Conservation (phyloP, 2,888 invertebrate species). For the Allacma fusca region DNA sequence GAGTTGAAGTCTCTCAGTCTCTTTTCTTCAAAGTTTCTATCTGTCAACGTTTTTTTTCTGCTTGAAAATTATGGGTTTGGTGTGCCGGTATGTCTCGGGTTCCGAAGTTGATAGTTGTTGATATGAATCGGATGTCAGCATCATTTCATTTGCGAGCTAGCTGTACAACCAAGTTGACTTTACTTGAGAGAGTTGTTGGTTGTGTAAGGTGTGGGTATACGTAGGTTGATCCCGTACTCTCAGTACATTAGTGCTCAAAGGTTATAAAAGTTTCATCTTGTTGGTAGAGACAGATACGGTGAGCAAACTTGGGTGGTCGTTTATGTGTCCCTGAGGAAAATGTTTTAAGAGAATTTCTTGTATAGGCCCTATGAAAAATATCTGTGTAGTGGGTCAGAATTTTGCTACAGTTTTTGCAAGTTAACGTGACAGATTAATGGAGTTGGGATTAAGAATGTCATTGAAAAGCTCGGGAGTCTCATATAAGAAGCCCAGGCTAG, state of each 20-base stretch:
- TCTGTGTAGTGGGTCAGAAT: conserved; percentile 33
- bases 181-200: background rate
- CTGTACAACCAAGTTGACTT: background rate
- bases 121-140: conserved; percentile 23
- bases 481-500: background rate
- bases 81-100: conserved; percentile 5
- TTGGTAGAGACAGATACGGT: background rate
- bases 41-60: conserved; percentile 24
- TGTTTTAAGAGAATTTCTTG: conserved; percentile 2
- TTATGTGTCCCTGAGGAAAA: background rate
- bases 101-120: conserved; percentile 25
- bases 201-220: background rate
- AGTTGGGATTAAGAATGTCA: conserved; percentile 37
- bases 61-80: conserved; percentile 4
- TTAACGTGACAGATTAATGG: conserved; percentile 38
- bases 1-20: conserved; percentile 45
- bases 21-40: background rate
- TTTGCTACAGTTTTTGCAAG: conserved; percentile 38
- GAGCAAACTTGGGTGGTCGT: conserved; percentile 34
- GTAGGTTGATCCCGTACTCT: background rate
- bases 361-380: conserved; percentile 5
- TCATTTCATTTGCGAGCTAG: conserved; percentile 13
- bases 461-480: conserved; percentile 35
- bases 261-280: background rate
- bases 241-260: no score